A percentile compares a stretch with the other conserved stretches of the same genome.
These are phyloP conservation scores for Pararge aegeria DNA, from an alignment of 1,140 invertebrate genomes.

Conservation along the genomic window DNA sequence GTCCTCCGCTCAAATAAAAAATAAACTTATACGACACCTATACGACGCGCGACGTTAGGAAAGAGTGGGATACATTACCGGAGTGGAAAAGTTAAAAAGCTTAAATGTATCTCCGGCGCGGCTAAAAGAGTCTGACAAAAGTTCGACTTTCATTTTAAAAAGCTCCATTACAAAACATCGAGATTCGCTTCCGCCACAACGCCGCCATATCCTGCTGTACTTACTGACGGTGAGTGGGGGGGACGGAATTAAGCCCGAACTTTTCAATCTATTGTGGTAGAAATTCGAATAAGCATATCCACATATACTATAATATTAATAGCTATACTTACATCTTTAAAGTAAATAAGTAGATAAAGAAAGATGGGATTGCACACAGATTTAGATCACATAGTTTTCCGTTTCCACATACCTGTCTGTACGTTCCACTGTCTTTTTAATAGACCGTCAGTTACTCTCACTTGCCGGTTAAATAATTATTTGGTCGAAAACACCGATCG, in stretches of 20 bases:
- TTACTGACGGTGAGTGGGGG: conserved; percentile 41
- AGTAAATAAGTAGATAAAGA: too few relatives aligned
- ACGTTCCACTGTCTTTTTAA: too few relatives aligned
- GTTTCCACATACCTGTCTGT: too few relatives aligned
- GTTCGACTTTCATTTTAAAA: conserved; percentile 80
- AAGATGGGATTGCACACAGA: too few relatives aligned
- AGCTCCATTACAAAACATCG: conserved; percentile 79
- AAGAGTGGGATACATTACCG: conserved; percentile 76
- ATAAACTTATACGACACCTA: conserved; percentile 67
- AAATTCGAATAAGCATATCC: conserved; percentile 31
- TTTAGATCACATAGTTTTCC: too few relatives aligned
- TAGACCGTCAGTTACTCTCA: too few relatives aligned
- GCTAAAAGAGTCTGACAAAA: conserved; percentile 80
- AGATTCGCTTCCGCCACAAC: conserved; percentile 72
- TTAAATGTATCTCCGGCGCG: conserved; percentile 78
- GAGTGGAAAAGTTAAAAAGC: conserved; percentile 80
- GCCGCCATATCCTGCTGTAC: conserved; percentile 40
- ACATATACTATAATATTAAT: neutral
- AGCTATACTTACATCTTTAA: too few relatives aligned
- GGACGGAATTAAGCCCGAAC: conserved; percentile 59
- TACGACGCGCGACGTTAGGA: conserved; percentile 60
- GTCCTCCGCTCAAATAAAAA: conserved; percentile 57
- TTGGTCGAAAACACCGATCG: too few relatives aligned
- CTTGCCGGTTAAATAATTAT: too few relatives aligned
- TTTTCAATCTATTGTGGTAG: conserved; percentile 62